phyloP scores from a whole-genome alignment of 1,140 invertebrate species.

The Lysiphlebus fabarum region DNA sequence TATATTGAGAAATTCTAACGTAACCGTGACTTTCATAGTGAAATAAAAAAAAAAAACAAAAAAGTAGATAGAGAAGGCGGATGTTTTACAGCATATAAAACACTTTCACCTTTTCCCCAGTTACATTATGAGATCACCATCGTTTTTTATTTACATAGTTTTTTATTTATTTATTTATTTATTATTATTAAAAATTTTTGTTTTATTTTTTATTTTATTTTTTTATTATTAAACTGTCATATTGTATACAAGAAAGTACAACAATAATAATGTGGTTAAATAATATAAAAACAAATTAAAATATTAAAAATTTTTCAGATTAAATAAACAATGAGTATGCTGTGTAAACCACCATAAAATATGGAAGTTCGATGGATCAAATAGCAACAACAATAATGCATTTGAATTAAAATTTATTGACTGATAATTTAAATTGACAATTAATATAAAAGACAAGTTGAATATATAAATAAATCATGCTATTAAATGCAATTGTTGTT shows the following conservation, averaged over 20 bases:
- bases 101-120: constrained; percentile 51
- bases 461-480: constrained; percentile 54
- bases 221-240: too few species aligned
- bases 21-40: constrained; percentile 43
- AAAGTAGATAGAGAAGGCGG: constrained; percentile 3
- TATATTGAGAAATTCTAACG: constrained; percentile 38
- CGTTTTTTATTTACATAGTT: constrained; percentile 27
- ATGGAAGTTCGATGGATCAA: too few species aligned
- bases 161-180: background rate
- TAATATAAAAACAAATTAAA: background rate
- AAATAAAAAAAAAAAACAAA: background rate
- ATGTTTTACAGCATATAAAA: constrained; percentile 33
- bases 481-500: constrained; percentile 67
- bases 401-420: too few species aligned
- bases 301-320: background rate
- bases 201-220: too few species aligned
- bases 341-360: too few species aligned
- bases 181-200: too few species aligned
- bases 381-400: too few species aligned
- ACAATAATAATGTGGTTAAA: too few species aligned
- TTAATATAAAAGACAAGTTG: too few species aligned
- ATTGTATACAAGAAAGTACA: too few species aligned
- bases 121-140: constrained; percentile 52
- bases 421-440: too few species aligned
- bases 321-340: too few species aligned